These are phyloP conservation scores for Forficula auricularia DNA, from an alignment of 1,140 invertebrate species.

Conservation along the genomic window DNA sequence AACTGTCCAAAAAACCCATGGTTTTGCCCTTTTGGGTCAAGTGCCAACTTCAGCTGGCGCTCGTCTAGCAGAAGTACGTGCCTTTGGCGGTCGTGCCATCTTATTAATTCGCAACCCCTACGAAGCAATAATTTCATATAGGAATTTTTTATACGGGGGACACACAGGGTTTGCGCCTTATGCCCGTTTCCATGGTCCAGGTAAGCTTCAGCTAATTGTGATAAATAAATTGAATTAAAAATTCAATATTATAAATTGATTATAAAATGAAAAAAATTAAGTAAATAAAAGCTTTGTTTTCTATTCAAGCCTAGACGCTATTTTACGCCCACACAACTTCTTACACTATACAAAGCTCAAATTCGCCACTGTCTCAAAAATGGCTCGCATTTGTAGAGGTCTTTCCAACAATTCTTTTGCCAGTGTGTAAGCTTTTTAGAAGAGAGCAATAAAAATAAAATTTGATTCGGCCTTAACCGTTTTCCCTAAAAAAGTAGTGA, in stretches of 20 bases:
- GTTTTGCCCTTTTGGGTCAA: slow-evolving; percentile 16
- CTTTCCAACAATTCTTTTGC: too few relatives aligned
- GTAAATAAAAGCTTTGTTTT: too few relatives aligned
- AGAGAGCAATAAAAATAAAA: too few relatives aligned
- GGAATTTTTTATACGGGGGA: slow-evolving; percentile 22
- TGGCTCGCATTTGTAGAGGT: too few relatives aligned
- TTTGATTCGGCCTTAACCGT: too few relatives aligned
- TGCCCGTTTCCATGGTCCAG: slow-evolving; percentile 11
- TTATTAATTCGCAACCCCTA: slow-evolving; percentile 25
- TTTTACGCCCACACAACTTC: too few relatives aligned
- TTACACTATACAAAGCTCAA: too few relatives aligned
- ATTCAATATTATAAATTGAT: not conserved
- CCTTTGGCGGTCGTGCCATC: slow-evolving; percentile 18
- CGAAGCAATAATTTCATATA: slow-evolving; percentile 22
- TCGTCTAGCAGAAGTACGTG: slow-evolving; percentile 8
- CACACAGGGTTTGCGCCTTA: slow-evolving; percentile 19
- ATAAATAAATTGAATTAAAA: not conserved
- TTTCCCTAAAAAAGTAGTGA: too few relatives aligned
- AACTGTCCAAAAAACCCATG: slow-evolving; percentile 23
- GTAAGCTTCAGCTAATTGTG: slow-evolving; percentile 8
- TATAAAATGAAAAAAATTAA: too few relatives aligned
- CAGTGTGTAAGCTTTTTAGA: too few relatives aligned
- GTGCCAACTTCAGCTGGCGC: slow-evolving; percentile 14
- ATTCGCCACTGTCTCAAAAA: too few relatives aligned
- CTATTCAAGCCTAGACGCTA: too few relatives aligned